Evolutionary conservation across 2,113 vertebrate genomes (phyloP).

Genomic region (Tylochromis polylepis): DNA sequence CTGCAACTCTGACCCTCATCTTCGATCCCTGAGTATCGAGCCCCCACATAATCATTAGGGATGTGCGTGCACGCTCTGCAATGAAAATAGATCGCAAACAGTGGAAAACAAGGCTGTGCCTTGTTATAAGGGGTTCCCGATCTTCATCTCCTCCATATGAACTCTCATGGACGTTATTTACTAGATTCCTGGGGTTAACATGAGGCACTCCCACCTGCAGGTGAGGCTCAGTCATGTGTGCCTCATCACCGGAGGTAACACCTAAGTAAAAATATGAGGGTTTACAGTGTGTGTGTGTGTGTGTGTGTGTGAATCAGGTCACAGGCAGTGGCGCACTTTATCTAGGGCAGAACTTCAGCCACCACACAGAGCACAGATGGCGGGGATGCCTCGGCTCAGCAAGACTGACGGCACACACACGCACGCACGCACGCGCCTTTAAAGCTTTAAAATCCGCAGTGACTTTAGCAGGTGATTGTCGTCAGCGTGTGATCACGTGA

Average conservation of each 20-base stretch:
- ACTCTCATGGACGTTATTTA: not conserved
- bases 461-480: slow-evolving; percentile 13
- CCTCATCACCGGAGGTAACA: not conserved
- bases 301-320: slow-evolving; percentile 45
- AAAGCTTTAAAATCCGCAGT: not conserved
- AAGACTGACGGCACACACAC: slow-evolving; percentile 7
- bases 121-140: not conserved
- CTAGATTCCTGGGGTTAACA: not conserved
- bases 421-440: not conserved
- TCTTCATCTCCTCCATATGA: not conserved
- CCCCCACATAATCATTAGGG: slow-evolving; percentile 22
- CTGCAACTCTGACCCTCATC: slow-evolving; percentile 3
- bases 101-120: not conserved
- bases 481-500: slow-evolving; percentile 21
- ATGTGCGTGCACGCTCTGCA: not conserved
- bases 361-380: slow-evolving; percentile 61
- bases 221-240: not conserved
- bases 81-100: slow-evolving; percentile 4
- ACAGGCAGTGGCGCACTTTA: slow-evolving; percentile 59
- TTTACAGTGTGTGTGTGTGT: not conserved
- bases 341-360: slow-evolving; percentile 67
- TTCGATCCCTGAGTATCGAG: slow-evolving; percentile 18
- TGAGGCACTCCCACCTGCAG: not conserved
- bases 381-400: slow-evolving; percentile 56
- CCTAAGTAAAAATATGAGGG: not conserved